phyloP scores from a whole-genome alignment of 2,797 vertebrate species.

The Carapus acus region DNA sequence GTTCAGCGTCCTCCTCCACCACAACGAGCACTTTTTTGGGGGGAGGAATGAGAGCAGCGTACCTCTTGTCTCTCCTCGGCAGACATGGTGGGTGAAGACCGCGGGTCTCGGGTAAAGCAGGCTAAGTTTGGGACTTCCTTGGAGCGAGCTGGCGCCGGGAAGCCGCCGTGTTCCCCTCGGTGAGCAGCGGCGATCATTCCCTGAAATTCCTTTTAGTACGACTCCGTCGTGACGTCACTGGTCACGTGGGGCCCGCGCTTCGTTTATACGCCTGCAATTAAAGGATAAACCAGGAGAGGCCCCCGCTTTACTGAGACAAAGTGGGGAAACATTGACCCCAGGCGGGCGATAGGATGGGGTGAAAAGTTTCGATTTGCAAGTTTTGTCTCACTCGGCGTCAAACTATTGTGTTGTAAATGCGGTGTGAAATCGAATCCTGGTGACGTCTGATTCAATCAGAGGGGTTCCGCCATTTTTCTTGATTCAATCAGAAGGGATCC shows the following conservation, averaged over 20 bases:
- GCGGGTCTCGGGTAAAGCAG: constrained; percentile 18
- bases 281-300: constrained; percentile 12
- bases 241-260: constrained; percentile 64
- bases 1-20: too few relatives aligned
- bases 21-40: background rate
- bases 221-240: constrained; percentile 58
- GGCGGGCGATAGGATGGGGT: too few relatives aligned
- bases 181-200: constrained; percentile 53
- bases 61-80: constrained; percentile 59
- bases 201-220: constrained; percentile 57
- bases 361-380: too few relatives aligned
- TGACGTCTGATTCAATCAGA: too few relatives aligned
- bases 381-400: too few relatives aligned
- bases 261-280: constrained; percentile 3
- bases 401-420: too few relatives aligned
- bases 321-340: too few relatives aligned
- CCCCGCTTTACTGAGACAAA: background rate
- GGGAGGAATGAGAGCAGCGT: constrained; percentile 2
- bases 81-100: constrained; percentile 50
- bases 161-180: constrained; percentile 50
- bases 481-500: too few relatives aligned
- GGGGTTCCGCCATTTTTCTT: too few relatives aligned
- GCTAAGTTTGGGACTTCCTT: constrained; percentile 60
- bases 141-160: constrained; percentile 58
- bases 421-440: too few relatives aligned